phyloP scores from a whole-genome alignment of 92 coral and sea anemone species.

The Pocillopora meandrina region DNA sequence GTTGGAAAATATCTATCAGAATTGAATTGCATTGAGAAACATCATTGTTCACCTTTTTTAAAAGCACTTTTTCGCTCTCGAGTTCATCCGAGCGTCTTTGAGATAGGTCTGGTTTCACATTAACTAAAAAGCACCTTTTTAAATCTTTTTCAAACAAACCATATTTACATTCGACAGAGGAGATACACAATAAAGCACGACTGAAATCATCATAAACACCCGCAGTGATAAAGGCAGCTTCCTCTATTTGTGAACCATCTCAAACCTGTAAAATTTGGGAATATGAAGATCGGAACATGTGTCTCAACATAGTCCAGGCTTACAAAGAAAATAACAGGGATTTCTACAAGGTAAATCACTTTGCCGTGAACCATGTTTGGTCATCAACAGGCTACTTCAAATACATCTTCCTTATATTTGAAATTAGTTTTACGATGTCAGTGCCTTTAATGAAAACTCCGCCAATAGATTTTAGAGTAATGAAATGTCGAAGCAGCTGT shows the following conservation, averaged over 20 bases:
- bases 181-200: not conserved
- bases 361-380: not conserved
- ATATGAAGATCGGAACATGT: conserved; percentile 6
- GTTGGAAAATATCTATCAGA: too few species aligned
- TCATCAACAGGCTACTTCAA: not conserved
- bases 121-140: not conserved
- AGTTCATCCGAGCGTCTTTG: not conserved
- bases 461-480: too few species aligned
- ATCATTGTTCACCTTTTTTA: not conserved
- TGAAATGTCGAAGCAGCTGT: too few species aligned
- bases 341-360: not conserved
- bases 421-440: too few species aligned
- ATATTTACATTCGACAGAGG: not conserved
- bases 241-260: not conserved
- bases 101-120: not conserved
- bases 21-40: too few species aligned
- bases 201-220: not conserved
- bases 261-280: not conserved
- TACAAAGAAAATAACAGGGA: not conserved
- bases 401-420: too few species aligned
- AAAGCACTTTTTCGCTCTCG: not conserved
- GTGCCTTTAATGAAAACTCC: too few species aligned
- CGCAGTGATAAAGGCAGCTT: not conserved
- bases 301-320: not conserved
- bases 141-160: conserved; percentile 6